Percentiles rank a stretch among this genome's conserved stretches.
Evolutionary conservation across 2,797 vertebrate genomes (phyloP).

Genomic region (Bradypus variegatus): DNA sequence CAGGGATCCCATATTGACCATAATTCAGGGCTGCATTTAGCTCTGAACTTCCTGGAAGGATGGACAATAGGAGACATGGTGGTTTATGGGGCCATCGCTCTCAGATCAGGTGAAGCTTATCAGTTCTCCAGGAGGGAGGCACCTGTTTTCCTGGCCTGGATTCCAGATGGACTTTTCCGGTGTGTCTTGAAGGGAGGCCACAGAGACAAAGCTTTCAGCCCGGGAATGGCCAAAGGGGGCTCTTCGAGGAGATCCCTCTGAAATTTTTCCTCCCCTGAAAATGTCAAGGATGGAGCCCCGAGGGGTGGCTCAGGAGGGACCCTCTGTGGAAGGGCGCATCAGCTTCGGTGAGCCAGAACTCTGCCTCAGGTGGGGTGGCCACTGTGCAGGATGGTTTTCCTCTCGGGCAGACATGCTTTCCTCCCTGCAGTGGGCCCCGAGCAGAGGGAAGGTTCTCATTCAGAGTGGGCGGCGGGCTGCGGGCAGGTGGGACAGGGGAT

Average conservation of each 20-base stretch:
- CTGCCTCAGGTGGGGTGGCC: background rate
- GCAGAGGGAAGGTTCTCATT: background rate
- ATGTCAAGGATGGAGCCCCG: accelerated
- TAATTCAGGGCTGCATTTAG: accelerated
- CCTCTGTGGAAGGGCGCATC: accelerated
- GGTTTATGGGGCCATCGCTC: background rate
- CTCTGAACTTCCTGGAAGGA: background rate
- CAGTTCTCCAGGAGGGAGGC: background rate
- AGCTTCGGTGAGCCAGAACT: too few species aligned
- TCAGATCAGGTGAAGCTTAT: background rate
- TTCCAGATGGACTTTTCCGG: background rate
- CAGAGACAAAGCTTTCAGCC: accelerated
- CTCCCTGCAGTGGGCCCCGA: accelerated
- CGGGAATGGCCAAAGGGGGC: accelerated
- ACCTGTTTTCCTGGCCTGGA: background rate
- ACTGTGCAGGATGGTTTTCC: background rate
- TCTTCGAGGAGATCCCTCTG: too few species aligned
- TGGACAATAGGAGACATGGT: accelerated
- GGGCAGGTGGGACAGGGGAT: background rate
- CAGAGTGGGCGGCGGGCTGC: background rate
- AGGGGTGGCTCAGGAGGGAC: background rate
- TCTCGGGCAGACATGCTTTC: background rate
- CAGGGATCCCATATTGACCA: accelerated
- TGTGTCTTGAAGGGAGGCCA: background rate
- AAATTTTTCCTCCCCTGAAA: too few species aligned